phyloP scores from a whole-genome alignment of 2,888 invertebrate genomes.

The Trissonchulus latispiculum region DNA sequence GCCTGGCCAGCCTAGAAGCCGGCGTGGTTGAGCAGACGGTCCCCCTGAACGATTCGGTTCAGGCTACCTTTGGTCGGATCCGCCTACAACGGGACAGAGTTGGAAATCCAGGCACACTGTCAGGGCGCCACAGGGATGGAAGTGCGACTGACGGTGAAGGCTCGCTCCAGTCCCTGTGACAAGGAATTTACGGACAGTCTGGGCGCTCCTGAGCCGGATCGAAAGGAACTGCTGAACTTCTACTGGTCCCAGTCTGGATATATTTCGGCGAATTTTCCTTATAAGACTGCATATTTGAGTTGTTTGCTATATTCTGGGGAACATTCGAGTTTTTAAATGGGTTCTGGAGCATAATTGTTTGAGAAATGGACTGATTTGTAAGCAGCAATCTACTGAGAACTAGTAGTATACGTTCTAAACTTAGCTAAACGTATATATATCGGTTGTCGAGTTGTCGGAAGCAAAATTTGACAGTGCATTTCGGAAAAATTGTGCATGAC shows the following conservation, averaged over 20 bases:
- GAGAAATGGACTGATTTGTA: too few species aligned
- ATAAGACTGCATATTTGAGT: background rate
- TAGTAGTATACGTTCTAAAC: too few species aligned
- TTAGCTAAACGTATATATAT: too few species aligned
- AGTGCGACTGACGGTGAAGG: constrained; percentile 29
- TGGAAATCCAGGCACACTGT: background rate
- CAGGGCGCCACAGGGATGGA: background rate
- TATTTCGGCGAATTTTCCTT: background rate
- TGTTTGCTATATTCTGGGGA: too few species aligned
- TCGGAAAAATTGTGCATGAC: too few species aligned
- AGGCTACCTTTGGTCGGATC: background rate
- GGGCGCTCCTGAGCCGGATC: background rate
- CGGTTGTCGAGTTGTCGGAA: too few species aligned
- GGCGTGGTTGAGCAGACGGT: background rate
- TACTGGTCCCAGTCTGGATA: background rate
- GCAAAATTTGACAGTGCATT: too few species aligned
- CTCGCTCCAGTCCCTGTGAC: constrained; percentile 40
- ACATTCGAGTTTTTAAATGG: too few species aligned
- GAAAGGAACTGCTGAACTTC: background rate
- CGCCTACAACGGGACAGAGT: background rate
- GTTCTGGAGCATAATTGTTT: too few species aligned
- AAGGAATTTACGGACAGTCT: constrained; percentile 36
- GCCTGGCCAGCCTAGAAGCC: too few species aligned
- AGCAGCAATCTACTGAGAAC: too few species aligned
- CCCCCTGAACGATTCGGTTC: background rate